These are phyloP conservation scores for Chamaea fasciata DNA, from an alignment of 2,113 vertebrate genomes.

Conservation along the genomic window DNA sequence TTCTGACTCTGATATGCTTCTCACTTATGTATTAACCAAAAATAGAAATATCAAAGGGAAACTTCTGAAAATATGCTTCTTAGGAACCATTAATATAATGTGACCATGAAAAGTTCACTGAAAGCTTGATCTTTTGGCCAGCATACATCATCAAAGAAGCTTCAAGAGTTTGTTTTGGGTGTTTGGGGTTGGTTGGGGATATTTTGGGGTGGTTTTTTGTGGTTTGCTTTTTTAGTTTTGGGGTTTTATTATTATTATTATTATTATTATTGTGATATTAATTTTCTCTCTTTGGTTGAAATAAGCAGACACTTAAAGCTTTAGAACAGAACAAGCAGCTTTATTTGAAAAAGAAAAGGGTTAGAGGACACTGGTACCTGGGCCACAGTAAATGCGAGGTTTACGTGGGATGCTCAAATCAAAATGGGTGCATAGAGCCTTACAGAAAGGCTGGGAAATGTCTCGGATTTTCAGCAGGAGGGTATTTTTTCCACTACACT, in stretches of 20 bases:
- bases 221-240: background rate
- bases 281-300: background rate
- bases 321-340: background rate
- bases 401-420: background rate
- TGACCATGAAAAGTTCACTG: background rate
- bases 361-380: background rate
- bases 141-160: background rate
- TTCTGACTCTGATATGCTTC: background rate
- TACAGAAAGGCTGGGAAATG: background rate
- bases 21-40: background rate
- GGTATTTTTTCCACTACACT: background rate
- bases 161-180: background rate
- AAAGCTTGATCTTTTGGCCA: background rate
- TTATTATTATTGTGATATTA: too few species aligned
- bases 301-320: background rate
- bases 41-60: background rate
- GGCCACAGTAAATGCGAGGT: background rate
- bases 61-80: background rate
- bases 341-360: background rate
- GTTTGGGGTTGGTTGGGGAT: background rate
- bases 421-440: background rate
- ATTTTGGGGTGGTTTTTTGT: too few species aligned
- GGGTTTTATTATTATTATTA: too few species aligned
- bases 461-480: background rate
- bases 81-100: background rate